Conservation (phyloP, 2,113 vertebrate species). For the Myiopsitta monachus region DNA sequence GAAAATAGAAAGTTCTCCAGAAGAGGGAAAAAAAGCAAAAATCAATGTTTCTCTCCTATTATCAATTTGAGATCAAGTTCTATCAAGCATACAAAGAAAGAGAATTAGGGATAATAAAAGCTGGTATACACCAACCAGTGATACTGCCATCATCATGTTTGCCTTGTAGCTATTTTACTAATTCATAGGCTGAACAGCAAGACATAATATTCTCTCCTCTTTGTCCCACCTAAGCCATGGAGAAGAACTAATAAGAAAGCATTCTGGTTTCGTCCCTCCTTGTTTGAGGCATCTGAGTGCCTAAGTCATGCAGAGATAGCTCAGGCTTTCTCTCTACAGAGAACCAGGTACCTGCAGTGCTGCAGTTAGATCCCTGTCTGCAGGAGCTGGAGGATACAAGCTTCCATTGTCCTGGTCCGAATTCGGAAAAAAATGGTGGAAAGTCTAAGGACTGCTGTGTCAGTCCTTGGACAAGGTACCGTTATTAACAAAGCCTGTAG, state of each 20-base stretch:
- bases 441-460: neutral
- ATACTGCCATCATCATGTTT: neutral
- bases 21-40: neutral
- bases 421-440: neutral
- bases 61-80: neutral
- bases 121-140: neutral
- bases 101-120: neutral
- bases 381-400: neutral
- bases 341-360: neutral
- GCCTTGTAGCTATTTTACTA: neutral
- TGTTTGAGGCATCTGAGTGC: neutral
- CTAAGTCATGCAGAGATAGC: neutral
- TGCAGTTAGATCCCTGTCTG: neutral
- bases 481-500: neutral
- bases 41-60: neutral
- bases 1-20: neutral
- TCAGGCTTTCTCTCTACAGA: neutral
- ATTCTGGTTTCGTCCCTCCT: neutral
- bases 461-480: neutral
- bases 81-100: neutral
- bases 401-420: neutral
- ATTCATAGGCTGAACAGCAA: neutral
- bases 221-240: neutral
- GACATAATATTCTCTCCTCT: neutral
- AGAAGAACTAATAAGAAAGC: neutral